Evolutionary conservation across 2,113 vertebrate species (phyloP), one percentile per base, ranked within the genome.

Genomic region (Otocyon megalotis): DNA sequence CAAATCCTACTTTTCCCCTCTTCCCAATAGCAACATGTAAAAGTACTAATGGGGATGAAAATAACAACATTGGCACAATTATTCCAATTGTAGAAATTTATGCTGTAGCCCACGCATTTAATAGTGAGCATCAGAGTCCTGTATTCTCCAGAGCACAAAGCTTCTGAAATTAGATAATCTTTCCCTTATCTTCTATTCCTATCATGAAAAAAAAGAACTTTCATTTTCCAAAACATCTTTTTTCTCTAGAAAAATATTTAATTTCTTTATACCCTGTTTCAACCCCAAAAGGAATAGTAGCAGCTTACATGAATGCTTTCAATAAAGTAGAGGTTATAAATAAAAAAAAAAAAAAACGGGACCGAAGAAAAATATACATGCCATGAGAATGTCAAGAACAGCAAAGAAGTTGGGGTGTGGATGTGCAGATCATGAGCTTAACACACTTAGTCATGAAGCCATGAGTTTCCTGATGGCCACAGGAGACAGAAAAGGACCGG

Each of bases 281-380:
- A 88, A 79, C 37, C 43, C 90, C 80, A 82, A 69, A 37, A 95
- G 63, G 90, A 93, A 93, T 37, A 80, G 60, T 69, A 8, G 58
- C n/a, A 37, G 77, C 53, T 91, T 91, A 95, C n/a, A 88, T 24
- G 77, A 88, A 15, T 22, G 71, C 30, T 85, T 76, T 96, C 82
- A 76, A 32, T 84, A 88, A 91, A 74, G 22, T 8, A 77, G 43
- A 82, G 17, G 54, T 53, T 56, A 69, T 88, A 92, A 62, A 85
- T 93, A 17, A 82, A 88, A 79, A 95, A 56, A n/a, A 17, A 82
- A 88, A 79, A 95, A 56, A n/a, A 58, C 35, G 88, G 22, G 35
- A 17, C 71, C 53, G 32, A 74, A 80, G 82, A 67, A 88, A 88
- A 95, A 62, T 26, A 8, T 6, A 28, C 7, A 35, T 60, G 26